Conservation (phyloP, 2,797 vertebrate genomes). For the Chloroceryle amazona region DNA sequence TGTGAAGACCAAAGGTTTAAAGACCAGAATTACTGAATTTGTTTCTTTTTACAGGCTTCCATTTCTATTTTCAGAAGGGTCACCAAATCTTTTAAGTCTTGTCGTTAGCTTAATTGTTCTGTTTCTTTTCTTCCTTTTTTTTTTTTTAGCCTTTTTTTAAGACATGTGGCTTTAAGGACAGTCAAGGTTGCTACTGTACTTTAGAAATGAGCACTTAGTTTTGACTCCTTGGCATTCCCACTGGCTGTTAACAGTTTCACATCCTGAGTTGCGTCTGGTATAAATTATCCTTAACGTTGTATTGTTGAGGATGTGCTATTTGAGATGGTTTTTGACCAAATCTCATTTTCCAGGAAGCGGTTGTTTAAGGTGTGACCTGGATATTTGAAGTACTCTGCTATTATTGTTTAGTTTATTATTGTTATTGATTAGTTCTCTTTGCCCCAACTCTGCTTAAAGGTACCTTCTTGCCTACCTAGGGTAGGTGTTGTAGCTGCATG, state of each 20-base stretch:
- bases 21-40: not conserved
- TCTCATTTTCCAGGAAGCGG: not conserved
- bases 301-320: not conserved
- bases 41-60: not conserved
- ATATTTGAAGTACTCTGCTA: not conserved
- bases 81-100: not conserved
- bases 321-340: not conserved
- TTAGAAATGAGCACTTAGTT: not conserved
- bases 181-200: not conserved
- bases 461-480: not conserved
- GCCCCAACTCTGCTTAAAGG: not conserved
- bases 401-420: not conserved
- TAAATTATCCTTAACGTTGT: not conserved
- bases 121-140: not conserved
- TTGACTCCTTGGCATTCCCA: not conserved
- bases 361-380: not conserved
- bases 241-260: not conserved
- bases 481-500: not conserved
- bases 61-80: not conserved
- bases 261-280: not conserved
- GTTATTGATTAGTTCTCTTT: not conserved
- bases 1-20: not conserved
- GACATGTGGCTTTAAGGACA: not conserved
- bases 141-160: not conserved
- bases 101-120: not conserved